phyloP scores from a whole-genome alignment of 2,113 vertebrate species.

The Plecturocebus donacophilus region DNA sequence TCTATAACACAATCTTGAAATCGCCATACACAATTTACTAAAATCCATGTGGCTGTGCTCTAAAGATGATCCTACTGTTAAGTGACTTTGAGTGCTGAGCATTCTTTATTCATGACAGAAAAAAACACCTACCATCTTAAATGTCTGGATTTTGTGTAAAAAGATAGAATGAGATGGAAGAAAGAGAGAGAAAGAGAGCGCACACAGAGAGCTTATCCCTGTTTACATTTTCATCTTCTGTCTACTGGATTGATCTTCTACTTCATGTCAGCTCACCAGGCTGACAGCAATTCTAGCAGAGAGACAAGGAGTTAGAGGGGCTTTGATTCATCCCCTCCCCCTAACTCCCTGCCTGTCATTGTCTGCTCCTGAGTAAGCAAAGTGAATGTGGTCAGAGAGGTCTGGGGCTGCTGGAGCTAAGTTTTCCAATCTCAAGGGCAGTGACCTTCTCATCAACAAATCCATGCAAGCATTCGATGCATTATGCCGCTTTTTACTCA shows the following conservation, averaged over 20 bases:
- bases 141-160: constrained; percentile 63
- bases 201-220: constrained; percentile 51
- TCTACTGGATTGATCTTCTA: constrained; percentile 81
- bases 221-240: constrained; percentile 79
- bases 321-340: constrained; percentile 82
- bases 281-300: constrained; percentile 83
- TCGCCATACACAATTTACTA: constrained; percentile 58
- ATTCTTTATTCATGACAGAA: constrained; percentile 34
- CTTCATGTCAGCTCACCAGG: constrained; percentile 78
- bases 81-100: constrained; percentile 60
- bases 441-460: constrained; percentile 83
- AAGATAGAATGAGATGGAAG: neutral
- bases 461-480: constrained; percentile 76
- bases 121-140: constrained; percentile 57
- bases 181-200: neutral
- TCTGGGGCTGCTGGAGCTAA: constrained; percentile 69
- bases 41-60: constrained; percentile 9
- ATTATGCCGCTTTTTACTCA: constrained; percentile 83
- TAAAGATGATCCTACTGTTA: constrained; percentile 54
- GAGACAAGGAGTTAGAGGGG: constrained; percentile 80
- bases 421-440: constrained; percentile 82
- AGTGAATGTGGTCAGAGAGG: constrained; percentile 78
- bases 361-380: constrained; percentile 86
- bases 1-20: constrained; percentile 68
- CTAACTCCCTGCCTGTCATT: constrained; percentile 83